These are phyloP conservation scores for Gnathonemus longibarbis DNA, from an alignment of 2,113 vertebrate genomes.

Conservation along the genomic window DNA sequence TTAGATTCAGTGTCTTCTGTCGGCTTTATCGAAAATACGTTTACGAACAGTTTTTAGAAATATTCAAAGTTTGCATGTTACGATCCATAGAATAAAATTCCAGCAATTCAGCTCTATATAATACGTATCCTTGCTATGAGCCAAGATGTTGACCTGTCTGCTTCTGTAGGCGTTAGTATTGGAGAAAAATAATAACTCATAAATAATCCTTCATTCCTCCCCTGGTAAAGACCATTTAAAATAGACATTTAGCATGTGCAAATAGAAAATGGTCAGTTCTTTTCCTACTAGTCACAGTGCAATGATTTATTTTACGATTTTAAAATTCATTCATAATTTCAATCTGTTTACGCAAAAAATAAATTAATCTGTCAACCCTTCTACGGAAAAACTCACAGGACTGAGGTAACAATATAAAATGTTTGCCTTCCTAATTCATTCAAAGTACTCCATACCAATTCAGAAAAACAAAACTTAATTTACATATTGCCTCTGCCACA, in stretches of 20 bases:
- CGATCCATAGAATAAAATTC: conserved; percentile 67
- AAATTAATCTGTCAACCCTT: conserved; percentile 83
- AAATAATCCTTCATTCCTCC: conserved; percentile 80
- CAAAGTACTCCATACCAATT: conserved; percentile 56
- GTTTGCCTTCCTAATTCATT: conserved; percentile 63
- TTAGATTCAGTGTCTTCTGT: conserved; percentile 83
- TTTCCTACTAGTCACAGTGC: conserved; percentile 88
- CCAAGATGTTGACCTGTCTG: conserved; percentile 60
- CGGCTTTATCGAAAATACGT: conserved; percentile 78
- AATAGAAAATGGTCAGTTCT: conserved; percentile 81
- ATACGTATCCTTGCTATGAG: conserved; percentile 68
- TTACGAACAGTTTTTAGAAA: conserved; percentile 78
- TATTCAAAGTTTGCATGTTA: conserved; percentile 73
- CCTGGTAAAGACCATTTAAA: conserved; percentile 72
- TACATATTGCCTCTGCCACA: conserved; percentile 25
- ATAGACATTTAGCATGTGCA: conserved; percentile 83
- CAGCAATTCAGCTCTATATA: conserved; percentile 68
- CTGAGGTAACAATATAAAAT: conserved; percentile 79
- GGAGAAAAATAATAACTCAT: conserved; percentile 65
- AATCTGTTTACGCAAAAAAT: conserved; percentile 78
- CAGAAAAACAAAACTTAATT: conserved; percentile 33
- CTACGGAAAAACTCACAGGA: conserved; percentile 80
- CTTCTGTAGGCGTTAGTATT: conserved; percentile 65
- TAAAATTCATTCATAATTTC: conserved; percentile 57
- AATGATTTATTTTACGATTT: conserved; percentile 76